Evolutionary conservation across 2,888 invertebrate genomes (phyloP), one percentile per base, ranked within the genome.

Genomic region (Neoaliturus tenellus): DNA sequence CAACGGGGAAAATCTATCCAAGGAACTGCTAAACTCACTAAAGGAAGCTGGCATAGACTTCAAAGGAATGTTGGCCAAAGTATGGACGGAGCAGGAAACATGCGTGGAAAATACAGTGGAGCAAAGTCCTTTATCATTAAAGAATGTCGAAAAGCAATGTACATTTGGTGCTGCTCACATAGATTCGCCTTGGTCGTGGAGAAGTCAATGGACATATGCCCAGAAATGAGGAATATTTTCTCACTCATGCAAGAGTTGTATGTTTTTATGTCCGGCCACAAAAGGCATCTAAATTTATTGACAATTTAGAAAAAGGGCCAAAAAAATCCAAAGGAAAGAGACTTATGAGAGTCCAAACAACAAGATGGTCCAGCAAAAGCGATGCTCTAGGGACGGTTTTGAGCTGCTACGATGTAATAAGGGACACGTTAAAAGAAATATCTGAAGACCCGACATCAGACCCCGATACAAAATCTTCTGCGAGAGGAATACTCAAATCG

Each of bases 211-310:
- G 82, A 82, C 17, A 35, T 82, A 3, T 82, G 82, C 39, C 58
- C 48, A n/a, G 33, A 82, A 75, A 75, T 75, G 31, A 75, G 73
- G 25, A 39, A 82, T 31, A n/a, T 75, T 51, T 82, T 82, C 25
- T 51, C n/a, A n/a, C 20, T 73, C 35, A 31, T 75, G 28, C 39
- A 82, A 55, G 82, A 82, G 23, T n/a, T 73, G 31, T 75, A 82
- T 33, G 33, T 44, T 33, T 81, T 81, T 28, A 41, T 69, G 35
- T 81, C 81, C n/a, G 69, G 81, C n/a, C 81, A 81, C 69, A 39
- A 20, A 31, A 28, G 69, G n/a, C 81, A 69, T 25, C 25, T n/a
- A n/a, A n/a, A n/a, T n/a, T n/a, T n/a, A n/a, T n/a, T n/a, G n/a
- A n/a, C n/a, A n/a, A n/a, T n/a, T n/a, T n/a, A n/a, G 55, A 81